Conservation (phyloP, 64 coral and sea anemone species). For the Acropora yongei region DNA sequence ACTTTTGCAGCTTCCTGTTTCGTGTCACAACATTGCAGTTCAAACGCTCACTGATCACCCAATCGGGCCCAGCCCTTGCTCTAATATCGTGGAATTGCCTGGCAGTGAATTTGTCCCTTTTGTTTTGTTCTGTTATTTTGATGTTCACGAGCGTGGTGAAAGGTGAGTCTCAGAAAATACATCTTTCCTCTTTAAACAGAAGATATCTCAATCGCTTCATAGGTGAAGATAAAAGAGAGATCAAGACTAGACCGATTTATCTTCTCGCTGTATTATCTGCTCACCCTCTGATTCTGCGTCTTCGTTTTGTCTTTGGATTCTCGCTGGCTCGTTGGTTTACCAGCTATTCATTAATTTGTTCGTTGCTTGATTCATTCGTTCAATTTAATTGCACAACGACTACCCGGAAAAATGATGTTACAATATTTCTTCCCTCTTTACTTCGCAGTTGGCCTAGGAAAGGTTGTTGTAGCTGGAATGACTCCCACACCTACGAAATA, state of each 20-base stretch:
- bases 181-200: background rate
- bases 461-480: constrained; percentile 60
- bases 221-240: too few species aligned
- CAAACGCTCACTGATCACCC: constrained; percentile 80
- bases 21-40: constrained; percentile 57
- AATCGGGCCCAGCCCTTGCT: constrained; percentile 69
- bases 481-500: constrained; percentile 60
- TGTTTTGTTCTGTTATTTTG: constrained; percentile 80
- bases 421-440: background rate
- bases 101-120: constrained; percentile 67
- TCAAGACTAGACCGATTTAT: too few species aligned
- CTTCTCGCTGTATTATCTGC: too few species aligned
- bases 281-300: too few species aligned
- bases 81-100: constrained; percentile 58
- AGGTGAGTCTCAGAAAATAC: constrained; percentile 13
- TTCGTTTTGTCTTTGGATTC: too few species aligned
- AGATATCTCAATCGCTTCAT: too few species aligned
- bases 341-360: too few species aligned
- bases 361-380: too few species aligned
- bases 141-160: constrained; percentile 47
- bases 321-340: background rate
- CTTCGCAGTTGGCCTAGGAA: background rate
- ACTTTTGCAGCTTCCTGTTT: constrained; percentile 49
- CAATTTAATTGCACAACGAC: too few species aligned
- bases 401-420: background rate